Evolutionary conservation across 2,113 vertebrate species (phyloP).

Genomic region (Thymallus thymallus): DNA sequence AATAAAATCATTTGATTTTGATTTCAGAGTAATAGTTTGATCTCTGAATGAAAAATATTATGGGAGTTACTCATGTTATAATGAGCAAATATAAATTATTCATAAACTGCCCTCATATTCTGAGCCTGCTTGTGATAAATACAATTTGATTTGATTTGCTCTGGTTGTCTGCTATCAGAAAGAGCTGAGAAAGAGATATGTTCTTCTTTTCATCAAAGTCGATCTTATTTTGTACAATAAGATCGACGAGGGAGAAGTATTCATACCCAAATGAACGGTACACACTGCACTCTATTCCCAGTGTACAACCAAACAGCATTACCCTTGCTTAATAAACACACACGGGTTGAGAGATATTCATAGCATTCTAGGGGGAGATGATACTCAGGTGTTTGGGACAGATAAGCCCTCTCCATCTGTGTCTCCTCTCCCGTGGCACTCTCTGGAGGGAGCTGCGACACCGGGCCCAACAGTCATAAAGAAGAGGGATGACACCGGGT

Average conservation of each 20-base stretch:
- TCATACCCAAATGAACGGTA: conserved; percentile 40
- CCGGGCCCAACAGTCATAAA: conserved; percentile 45
- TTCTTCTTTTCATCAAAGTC: conserved; percentile 40
- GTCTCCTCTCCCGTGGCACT: conserved; percentile 36
- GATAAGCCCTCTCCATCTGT: conserved; percentile 62
- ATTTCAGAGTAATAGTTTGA: conserved; percentile 49
- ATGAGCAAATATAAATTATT: conserved; percentile 48
- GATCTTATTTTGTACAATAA: conserved; percentile 31
- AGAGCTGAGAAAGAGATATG: conserved; percentile 22
- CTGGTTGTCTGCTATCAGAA: not conserved
- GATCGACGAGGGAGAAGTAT: conserved; percentile 32
- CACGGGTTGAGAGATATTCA: conserved; percentile 45
- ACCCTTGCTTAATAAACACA: conserved; percentile 54
- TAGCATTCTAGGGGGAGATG: conserved; percentile 53
- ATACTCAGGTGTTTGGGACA: conserved; percentile 57
- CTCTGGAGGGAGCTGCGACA: conserved; percentile 37
- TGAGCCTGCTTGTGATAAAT: no score
- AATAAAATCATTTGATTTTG: conserved; percentile 41
- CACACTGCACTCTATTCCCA: conserved; percentile 20
- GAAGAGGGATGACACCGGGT: conserved; percentile 51
- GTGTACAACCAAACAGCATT: not conserved
- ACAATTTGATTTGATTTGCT: no score
- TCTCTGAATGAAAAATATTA: conserved; percentile 43
- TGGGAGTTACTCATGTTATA: conserved; percentile 42
- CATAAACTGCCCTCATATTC: conserved; percentile 40